Base-by-base conservation (phyloP, 2,797 vertebrate genomes). In the Rousettus madagascariensis region DNA sequence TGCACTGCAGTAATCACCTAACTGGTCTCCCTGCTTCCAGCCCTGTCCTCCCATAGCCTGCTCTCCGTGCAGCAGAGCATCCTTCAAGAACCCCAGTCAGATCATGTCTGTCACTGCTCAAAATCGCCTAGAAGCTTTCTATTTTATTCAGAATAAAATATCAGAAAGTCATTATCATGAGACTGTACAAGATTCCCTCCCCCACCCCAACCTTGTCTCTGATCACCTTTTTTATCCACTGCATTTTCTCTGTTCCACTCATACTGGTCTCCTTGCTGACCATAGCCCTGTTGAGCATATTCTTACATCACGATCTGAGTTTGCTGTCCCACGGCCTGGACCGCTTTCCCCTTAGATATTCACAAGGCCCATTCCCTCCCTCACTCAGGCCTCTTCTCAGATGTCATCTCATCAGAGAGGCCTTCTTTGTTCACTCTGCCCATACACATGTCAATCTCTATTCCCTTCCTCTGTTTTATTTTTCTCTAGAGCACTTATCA, bases 101-200 rank as follows among this genome's bases (percentile, higher is more conserved):
- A 46, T 38, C 63, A 86, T 16, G 63, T 46, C 61, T 19, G 63
- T 38, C 61, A 66, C n/a, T 66, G 20, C 30, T 92, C 63, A 75
- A 66, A 97, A 41, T 15, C 11, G 19, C 74, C 63, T 63, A 69
- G 63, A 68, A 83, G 30, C 26, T 80, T 86, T 75, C n/a, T 22
- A 5, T 61, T 41, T 86, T 74, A 63, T 63, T 69, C 26, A 84
- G 59, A 84, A 92, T 88, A 87, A 91, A 92, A 83, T 72, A 49
- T 36, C 55, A 41, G 28, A 49, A 57, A 89, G 24, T 82, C 75
- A 57, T 95, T 85, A 61, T 6, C 22, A 57, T 24, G 49, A 82
- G n/a, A 69, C 46, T 68, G 36, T 28, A 36, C 4, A 93, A 68
- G 55, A 71, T 83, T 80, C n/a, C 22, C 59, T 19, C 30, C 20